Evolutionary conservation across 1,140 invertebrate species (phyloP), one percentile per base, ranked within the genome.

Genomic region (Nephila pilipes): DNA sequence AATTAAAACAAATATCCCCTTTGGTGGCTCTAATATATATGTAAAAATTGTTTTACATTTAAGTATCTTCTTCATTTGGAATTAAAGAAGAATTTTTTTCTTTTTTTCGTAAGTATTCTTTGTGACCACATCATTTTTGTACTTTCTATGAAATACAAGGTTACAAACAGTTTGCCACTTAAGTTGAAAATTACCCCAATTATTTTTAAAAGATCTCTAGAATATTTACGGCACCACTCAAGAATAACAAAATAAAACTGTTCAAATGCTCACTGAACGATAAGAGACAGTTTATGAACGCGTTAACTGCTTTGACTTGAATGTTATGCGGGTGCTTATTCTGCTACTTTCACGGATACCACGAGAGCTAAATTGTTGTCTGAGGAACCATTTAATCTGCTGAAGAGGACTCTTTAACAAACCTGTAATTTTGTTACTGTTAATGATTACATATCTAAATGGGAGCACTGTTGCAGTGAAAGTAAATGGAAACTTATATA

Each of bases 361-460:
- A 6, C 25, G 1, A n/a, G 36, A 10, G 18, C 25, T 54, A 57
- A 85, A 58, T 18, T 25, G 54, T 16, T 36, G 46, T 83, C 36
- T 75, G 16, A 22, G 3, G 1, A 85, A 85, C 54, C 6, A 60
- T 58, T 85, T 85, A 85, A 85, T 85, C 55, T 55, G 25, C 12
- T 85, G 54, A 32, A 85, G 55, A 29, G 55, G 83, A 25, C 46
- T 85, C 55, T 85, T 85, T 85, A 85, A 85, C n/a, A 32, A 32
- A 12, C 18, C 54, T 58, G 10, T 85, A 85, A 85, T 85, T 85
- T 85, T 10, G 20, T 85, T 20, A 16, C 6, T 22, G 10, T n/a
- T n/a, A 83, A 46, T 55, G 20, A 54, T 55, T 83, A 25, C 80
- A 54, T 14, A 54, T 55, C 22, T 83, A 14, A 83, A 54, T 54